A percentile compares a stretch with the other conserved stretches of the same genome.
These are phyloP conservation scores for Leptopilina syphax DNA, from an alignment of 2,888 invertebrate genomes.

Conservation along the genomic window DNA sequence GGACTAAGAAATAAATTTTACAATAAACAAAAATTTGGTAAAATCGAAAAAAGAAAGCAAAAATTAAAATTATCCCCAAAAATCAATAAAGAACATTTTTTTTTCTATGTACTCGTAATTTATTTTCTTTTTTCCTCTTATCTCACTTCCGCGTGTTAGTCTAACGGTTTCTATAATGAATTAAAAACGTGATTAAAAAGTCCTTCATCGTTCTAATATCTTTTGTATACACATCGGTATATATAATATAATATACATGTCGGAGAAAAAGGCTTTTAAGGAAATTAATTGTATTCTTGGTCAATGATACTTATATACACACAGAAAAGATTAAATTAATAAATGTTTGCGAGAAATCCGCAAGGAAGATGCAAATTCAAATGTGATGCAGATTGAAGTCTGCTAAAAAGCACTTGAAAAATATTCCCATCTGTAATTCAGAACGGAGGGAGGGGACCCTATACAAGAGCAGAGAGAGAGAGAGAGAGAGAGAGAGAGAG, in stretches of 20 bases:
- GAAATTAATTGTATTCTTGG: too few relatives aligned
- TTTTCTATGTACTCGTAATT: too few relatives aligned
- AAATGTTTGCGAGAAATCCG: background rate
- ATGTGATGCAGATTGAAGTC: conserved; percentile 9
- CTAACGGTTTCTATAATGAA: conserved; percentile 9
- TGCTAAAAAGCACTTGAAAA: conserved; percentile 17
- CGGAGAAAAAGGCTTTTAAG: background rate
- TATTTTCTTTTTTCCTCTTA: too few relatives aligned
- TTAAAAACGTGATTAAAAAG: conserved; percentile 6
- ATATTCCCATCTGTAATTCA: background rate
- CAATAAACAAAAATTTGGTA: too few relatives aligned
- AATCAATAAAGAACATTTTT: too few relatives aligned
- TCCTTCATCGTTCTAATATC: conserved; percentile 5
- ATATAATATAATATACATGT: background rate
- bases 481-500: background rate
- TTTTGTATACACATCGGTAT: background rate
- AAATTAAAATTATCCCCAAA: too few relatives aligned
- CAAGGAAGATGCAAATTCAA: conserved; percentile 17
- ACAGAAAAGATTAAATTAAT: background rate
- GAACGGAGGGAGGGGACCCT: background rate
- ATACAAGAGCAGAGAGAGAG: background rate
- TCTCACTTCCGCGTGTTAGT: background rate
- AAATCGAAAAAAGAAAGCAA: too few relatives aligned
- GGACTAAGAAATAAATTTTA: too few relatives aligned
- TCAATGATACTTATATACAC: background rate